Evolutionary conservation across 2,888 invertebrate species (phyloP), one percentile per base, ranked within the genome.

Genomic region (Chrysodeixis includens): DNA sequence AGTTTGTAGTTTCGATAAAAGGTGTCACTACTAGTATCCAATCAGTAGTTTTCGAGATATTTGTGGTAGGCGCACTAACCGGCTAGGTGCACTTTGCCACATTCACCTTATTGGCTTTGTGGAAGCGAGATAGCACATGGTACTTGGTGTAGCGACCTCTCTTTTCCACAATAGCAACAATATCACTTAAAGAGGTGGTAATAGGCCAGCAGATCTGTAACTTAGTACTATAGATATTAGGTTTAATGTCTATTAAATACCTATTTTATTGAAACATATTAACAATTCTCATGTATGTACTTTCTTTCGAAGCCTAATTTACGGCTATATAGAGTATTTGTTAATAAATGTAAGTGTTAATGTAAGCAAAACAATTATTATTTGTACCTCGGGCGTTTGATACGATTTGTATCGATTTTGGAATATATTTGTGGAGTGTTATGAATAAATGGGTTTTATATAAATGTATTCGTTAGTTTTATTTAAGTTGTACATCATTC

Each of bases 331-430:
- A 44, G 56, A 59, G 6, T 40, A 32, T 58, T 20, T 46, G n/a
- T 56, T 57, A 64, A 52, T 46, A 57, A 51, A 52, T 62, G 64
- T 72, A 76, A 64, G 49, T 56, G 10, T 59, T 46, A 53, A 74
- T 52, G 26, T 74, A 83, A 79, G 71, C 56, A 70, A 82, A 83
- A 82, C 82, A 85, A 86, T 84, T 86, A 87, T 87, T 82, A 86
- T 87, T 83, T 88, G 86, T 92, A 91, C 88, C 88, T 88, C 86
- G 87, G 68, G 83, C 83, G 87, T 90, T 91, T 92, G 89, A 89
- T 88, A 91, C 78, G 84, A 88, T 91, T 92, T 92, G 86, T 91
- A 92, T 87, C 83, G 81, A 81, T 91, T 91, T 92, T 93, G 87
- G 88, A 92, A 80, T 89, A 80, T 79, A 80, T 83, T 88, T 92